Evolutionary conservation across 2,888 invertebrate genomes (phyloP), one percentile per base, ranked within the genome.

Genomic region (Candidula unifasciata): DNA sequence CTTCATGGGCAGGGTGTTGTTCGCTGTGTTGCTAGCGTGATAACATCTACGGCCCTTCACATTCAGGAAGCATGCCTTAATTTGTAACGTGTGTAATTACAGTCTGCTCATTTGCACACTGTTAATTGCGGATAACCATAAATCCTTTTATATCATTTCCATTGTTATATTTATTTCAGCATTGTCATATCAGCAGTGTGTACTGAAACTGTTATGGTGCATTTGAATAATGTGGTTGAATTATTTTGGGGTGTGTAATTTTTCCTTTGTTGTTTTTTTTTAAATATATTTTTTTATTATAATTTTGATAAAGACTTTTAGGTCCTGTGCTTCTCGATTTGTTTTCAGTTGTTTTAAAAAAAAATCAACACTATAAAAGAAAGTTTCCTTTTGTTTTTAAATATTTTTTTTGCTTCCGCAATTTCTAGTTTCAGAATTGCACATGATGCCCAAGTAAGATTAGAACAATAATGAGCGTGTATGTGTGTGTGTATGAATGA

Each of bases 151-250:
- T 33, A 35, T 78, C n/a, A 54, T 52, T 52, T 44, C 30, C 44
- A 52, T 54, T 78, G 66, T 60, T 78, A 30, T 78, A 78, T 78
- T 78, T 78, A 78, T 78, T 78, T 35, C 24, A 78, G 30, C 60
- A 30, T 37, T 64, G 30, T 64, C 60, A 64, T 33, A 78, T 78
- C 33, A 30, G 78, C 16, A 27, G 10, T 27, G 57, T 76, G 76
- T 76, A 54, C 30, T 68, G 10, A 33, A 27, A 27, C 16, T 33
- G 16, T 30, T 13, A 30, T 3, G 30, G 24, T 68, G 10, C 10
- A 33, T 30, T 68, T 68, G 30, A 68, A 33, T 68, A 16, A 33
- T 18, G 68, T 44, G 44, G 44, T 44, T 44, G 44, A 13, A 44
- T 44, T 44, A 44, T 44, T 60, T 5, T 5, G 60, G 24, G n/a